Base-by-base conservation (phyloP, 2,113 vertebrate genomes). In the Conger conger region DNA sequence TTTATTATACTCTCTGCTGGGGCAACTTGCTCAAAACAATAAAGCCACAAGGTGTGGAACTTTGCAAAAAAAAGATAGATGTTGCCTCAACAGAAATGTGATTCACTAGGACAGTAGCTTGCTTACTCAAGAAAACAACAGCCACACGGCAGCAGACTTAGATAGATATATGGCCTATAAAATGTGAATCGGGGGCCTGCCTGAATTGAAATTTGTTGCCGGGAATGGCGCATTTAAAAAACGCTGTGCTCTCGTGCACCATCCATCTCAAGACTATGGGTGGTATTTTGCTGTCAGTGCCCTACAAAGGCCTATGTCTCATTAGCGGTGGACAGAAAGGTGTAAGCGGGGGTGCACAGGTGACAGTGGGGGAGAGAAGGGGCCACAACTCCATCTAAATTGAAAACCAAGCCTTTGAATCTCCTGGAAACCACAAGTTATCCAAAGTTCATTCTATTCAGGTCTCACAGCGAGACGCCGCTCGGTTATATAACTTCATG, bases 111-210 rank as follows among this genome's bases (percentile, higher is more conserved):
- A 73, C n/a, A 73, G 68, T 33, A 73, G 68, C 68, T 73, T 73
- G 68, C 68, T 73, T 73, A 63, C 68, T 73, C n/a, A 33, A 33
- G 68, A 73, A 73, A 73, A 73, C 68, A 73, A 73, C 27, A 33
- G 68, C 9, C 68, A 73, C 68, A 33, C n/a, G 11, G 68, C 68
- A 9, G 68, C 23, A 9, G 68, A 33, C n/a, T n/a, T 33, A 73
- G 68, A 73, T 73, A 33, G 68, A 73, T 73, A 73, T 73, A 73
- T 73, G 68, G 68, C 68, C 68, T 73, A 73, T 73, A 73, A 73
- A 73, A 73, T 73, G 68, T 30, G 68, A 73, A 73, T 73, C 68
- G n/a, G n/a, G 11, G n/a, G n/a, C 20, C 57, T 33, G 68, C 68
- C 13, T 27, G n/a, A 30, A 73, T 73, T 73, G 68, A 73, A 73